phyloP scores from a whole-genome alignment of 1,140 invertebrate species.

The Sycophaga agraensis region DNA sequence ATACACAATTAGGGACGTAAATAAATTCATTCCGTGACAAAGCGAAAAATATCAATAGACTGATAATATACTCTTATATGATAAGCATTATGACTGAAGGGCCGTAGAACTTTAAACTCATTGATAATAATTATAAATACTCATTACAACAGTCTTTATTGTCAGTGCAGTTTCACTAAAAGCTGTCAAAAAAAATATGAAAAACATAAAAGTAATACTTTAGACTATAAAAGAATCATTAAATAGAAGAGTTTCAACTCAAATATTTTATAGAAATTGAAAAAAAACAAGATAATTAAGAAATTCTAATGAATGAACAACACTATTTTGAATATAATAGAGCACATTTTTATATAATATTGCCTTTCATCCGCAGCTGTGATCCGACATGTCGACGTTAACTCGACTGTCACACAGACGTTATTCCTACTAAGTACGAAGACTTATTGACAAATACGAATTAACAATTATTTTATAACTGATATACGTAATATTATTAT shows the following conservation, averaged over 20 bases:
- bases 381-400: conserved; percentile 18
- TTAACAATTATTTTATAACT: conserved; percentile 21
- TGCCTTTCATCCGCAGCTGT: conserved; percentile 29
- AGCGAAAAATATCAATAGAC: conserved; percentile 17
- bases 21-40: conserved; percentile 14
- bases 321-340: not conserved
- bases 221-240: not conserved
- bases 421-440: conserved; percentile 5
- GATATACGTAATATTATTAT: too few relatives aligned
- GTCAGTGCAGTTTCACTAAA: conserved; percentile 1
- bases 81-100: conserved; percentile 28
- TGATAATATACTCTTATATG: conserved; percentile 25
- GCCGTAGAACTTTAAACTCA: conserved; percentile 2
- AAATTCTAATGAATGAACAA: not conserved
- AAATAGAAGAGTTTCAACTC: not conserved
- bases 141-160: conserved; percentile 1
- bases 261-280: conserved; percentile 10
- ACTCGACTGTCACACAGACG: conserved; percentile 9
- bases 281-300: too few relatives aligned
- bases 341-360: not conserved
- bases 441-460: conserved; percentile 22
- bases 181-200: conserved; percentile 27
- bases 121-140: not conserved
- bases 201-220: conserved; percentile 8
- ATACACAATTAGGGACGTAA: conserved; percentile 7